phyloP scores from a whole-genome alignment of 2,113 vertebrate genomes.

The Elaphurus davidianus region DNA sequence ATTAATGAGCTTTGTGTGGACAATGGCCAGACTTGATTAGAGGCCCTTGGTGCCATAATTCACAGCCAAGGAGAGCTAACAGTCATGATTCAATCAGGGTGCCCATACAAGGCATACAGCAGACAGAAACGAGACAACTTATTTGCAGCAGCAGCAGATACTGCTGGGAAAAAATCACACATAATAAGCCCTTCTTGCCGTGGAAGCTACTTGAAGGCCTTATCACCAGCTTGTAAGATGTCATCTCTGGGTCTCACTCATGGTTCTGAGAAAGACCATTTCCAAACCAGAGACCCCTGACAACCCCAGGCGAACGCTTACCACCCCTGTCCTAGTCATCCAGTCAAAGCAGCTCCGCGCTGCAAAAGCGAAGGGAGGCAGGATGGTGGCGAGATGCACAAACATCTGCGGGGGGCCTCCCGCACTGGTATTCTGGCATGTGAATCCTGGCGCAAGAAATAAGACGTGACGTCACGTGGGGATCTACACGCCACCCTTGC shows the following conservation, averaged over 20 bases:
- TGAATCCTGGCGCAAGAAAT: not conserved
- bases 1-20: not conserved
- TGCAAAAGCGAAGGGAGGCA: not conserved
- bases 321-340: not conserved
- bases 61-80: not conserved
- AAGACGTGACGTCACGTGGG: accelerated
- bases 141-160: slow-evolving; percentile 76
- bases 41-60: not conserved
- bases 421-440: accelerated
- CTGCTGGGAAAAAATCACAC: slow-evolving; percentile 79
- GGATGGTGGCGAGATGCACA: accelerated
- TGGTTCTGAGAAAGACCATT: not conserved
- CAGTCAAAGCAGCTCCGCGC: not conserved
- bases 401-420: not conserved
- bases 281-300: not conserved
- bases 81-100: not conserved
- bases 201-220: slow-evolving; percentile 57
- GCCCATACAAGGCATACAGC: slow-evolving; percentile 25
- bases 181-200: slow-evolving; percentile 70
- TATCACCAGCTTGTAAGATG: slow-evolving; percentile 33
- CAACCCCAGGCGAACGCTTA: not conserved
- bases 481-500: accelerated
- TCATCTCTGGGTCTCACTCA: not conserved
- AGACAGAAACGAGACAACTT: slow-evolving; percentile 80
- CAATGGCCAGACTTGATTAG: not conserved